Evolutionary conservation across 2,797 vertebrate species (phyloP).

Genomic region (Acanthopagrus latus): DNA sequence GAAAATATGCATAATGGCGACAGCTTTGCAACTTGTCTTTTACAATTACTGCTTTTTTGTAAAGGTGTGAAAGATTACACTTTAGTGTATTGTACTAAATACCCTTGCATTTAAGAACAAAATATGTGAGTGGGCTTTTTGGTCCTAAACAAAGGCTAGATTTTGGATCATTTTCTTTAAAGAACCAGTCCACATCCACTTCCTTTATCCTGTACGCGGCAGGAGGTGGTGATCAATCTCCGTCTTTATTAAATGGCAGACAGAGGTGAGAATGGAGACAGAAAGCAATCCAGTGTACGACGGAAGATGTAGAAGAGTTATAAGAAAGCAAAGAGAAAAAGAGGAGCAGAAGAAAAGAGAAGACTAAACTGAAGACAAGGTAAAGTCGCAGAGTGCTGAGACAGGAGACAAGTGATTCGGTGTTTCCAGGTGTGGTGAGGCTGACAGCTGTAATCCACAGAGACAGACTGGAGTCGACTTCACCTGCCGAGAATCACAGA

Average conservation of each 20-base stretch:
- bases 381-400: neutral
- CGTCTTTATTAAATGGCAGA: slow-evolving; percentile 13
- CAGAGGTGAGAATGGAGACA: slow-evolving; percentile 23
- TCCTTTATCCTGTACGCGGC: slow-evolving; percentile 6
- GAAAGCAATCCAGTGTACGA: slow-evolving; percentile 5
- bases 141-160: neutral
- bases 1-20: neutral
- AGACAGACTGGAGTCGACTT: slow-evolving; percentile 17
- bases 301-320: neutral
- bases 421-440: slow-evolving; percentile 31
- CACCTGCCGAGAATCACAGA: slow-evolving; percentile 13
- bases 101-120: neutral
- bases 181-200: slow-evolving; percentile 11
- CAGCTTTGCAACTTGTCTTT: neutral
- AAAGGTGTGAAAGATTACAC: too few relatives aligned
- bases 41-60: neutral
- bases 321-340: slow-evolving; percentile 14
- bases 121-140: neutral
- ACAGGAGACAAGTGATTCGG: slow-evolving; percentile 23
- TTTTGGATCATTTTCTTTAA: neutral
- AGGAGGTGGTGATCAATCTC: slow-evolving; percentile 30
- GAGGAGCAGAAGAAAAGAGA: neutral
- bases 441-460: slow-evolving; percentile 37
- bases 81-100: neutral
- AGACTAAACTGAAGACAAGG: slow-evolving; percentile 4